phyloP scores from a whole-genome alignment of 2,888 invertebrate genomes.

The Suillia variegata region DNA sequence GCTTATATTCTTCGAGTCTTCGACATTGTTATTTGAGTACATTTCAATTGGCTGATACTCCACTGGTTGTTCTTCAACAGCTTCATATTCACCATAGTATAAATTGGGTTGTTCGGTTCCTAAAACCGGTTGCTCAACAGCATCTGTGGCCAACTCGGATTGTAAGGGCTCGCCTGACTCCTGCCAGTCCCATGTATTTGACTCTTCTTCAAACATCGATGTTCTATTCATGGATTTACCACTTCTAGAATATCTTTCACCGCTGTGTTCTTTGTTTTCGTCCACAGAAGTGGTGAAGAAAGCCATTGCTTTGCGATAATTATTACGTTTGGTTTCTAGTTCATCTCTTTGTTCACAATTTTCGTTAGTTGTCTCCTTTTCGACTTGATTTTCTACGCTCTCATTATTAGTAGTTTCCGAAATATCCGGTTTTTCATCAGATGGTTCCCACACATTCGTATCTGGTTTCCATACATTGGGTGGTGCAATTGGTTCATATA shows the following conservation, averaged over 20 bases:
- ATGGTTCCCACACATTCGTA: too few species aligned
- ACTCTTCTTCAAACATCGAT: conserved; percentile 30
- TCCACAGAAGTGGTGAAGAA: conserved; percentile 55
- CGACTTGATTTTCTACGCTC: not conserved
- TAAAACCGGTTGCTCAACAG: too few species aligned
- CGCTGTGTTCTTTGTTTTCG: conserved; percentile 43
- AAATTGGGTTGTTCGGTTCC: too few species aligned
- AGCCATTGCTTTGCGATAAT: conserved; percentile 58
- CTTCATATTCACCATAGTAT: not conserved
- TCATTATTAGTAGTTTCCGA: conserved; percentile 29
- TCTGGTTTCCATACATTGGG: conserved; percentile 48
- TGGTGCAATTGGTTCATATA: too few species aligned
- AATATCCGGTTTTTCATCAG: too few species aligned
- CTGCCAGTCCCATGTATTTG: not conserved
- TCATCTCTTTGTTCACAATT: conserved; percentile 39
- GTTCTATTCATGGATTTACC: conserved; percentile 31
- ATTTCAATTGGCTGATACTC: conserved; percentile 35
- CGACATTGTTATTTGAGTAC: conserved; percentile 16
- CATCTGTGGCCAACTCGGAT: too few species aligned
- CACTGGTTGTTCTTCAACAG: conserved; percentile 1
- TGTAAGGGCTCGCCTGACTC: not conserved
- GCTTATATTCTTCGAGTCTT: conserved; percentile 1
- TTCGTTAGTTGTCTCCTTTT: conserved; percentile 16
- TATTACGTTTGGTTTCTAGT: conserved; percentile 50
- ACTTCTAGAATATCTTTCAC: conserved; percentile 21